These are phyloP conservation scores for Urocitellus parryii DNA, from an alignment of 2,113 vertebrate genomes.

Conservation along the genomic window DNA sequence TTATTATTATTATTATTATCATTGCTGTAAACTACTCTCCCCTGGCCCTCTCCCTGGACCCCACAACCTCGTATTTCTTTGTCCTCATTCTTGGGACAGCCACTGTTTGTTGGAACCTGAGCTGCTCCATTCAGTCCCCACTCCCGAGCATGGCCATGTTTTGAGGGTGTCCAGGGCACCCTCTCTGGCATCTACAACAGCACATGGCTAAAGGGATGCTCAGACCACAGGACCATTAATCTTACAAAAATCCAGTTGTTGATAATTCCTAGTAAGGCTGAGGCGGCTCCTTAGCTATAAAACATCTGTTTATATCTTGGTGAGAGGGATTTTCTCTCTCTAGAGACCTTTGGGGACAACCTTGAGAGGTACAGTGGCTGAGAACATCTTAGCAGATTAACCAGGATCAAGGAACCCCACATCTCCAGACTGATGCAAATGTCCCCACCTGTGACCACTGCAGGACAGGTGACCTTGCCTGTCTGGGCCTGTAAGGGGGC, in stretches of 20 bases:
- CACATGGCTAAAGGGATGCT: not conserved
- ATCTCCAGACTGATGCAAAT: not conserved
- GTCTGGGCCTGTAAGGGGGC: not conserved
- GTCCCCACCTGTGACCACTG: not conserved
- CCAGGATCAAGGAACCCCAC: not conserved
- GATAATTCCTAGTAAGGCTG: not conserved
- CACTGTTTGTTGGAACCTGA: accelerated
- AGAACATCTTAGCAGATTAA: not conserved
- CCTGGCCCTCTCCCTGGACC: not conserved
- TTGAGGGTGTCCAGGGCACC: not conserved
- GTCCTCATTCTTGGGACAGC: too few relatives aligned
- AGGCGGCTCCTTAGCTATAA: not conserved
- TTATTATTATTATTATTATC: not conserved
- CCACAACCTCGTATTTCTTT: not conserved
- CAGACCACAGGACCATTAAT: not conserved
- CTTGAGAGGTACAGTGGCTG: not conserved
- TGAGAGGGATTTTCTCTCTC: not conserved
- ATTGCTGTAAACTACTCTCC: not conserved
- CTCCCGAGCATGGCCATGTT: too few relatives aligned
- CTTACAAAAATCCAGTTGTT: not conserved
- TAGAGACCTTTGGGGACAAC: not conserved
- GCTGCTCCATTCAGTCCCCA: accelerated
- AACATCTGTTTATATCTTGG: not conserved
- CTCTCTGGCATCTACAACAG: not conserved
- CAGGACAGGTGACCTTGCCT: not conserved